Evolutionary conservation across 2,113 vertebrate species (phyloP).

Genomic region (Eira barbara): DNA sequence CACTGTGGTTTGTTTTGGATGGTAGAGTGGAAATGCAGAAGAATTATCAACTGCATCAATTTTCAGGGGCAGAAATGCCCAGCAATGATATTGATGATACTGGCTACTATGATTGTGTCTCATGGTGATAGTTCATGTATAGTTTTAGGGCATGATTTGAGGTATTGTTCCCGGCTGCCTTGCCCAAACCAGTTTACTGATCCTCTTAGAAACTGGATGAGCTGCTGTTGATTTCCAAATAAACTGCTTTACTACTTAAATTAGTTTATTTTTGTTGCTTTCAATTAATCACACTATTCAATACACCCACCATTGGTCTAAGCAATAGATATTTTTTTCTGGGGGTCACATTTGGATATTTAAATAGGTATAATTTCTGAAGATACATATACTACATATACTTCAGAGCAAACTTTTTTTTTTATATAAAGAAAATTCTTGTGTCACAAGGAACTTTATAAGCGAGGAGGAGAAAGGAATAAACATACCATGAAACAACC

Average conservation of each 20-base stretch:
- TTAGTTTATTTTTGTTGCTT: background rate
- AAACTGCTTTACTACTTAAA: background rate
- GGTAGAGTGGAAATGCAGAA: background rate
- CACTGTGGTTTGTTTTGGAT: background rate
- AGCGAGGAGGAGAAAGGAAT: constrained; percentile 39
- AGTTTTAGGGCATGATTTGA: background rate
- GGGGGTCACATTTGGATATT: background rate
- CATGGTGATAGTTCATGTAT: background rate
- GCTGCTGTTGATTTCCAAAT: background rate
- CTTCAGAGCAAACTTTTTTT: background rate
- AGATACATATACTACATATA: background rate
- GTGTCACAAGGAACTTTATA: constrained; percentile 6
- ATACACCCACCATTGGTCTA: background rate
- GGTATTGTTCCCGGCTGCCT: background rate
- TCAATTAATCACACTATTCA: background rate
- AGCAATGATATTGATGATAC: background rate
- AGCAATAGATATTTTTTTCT: background rate
- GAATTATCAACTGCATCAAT: background rate
- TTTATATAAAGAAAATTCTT: background rate
- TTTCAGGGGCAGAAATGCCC: background rate
- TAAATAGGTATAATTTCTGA: background rate
- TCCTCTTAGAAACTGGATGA: background rate
- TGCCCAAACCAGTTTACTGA: background rate
- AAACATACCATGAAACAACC: background rate
- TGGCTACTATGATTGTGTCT: background rate